Evolutionary conservation across 2,113 vertebrate genomes (phyloP).

Genomic region (Zosterops borbonicus): DNA sequence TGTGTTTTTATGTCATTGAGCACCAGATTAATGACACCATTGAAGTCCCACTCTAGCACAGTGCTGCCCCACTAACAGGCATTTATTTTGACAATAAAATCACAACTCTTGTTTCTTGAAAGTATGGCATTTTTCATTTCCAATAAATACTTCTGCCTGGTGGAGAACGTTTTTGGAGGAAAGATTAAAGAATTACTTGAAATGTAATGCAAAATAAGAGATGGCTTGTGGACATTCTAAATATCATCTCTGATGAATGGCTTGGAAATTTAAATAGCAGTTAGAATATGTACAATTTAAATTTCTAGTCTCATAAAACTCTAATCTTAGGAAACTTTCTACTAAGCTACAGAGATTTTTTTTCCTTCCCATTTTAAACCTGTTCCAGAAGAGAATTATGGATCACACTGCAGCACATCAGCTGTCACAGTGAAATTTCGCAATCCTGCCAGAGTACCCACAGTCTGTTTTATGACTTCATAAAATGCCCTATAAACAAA

Average conservation of each 20-base stretch:
- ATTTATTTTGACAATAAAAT: not conserved
- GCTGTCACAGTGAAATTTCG: not conserved
- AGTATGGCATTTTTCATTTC: not conserved
- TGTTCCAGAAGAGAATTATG: not conserved
- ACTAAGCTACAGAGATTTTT: not conserved
- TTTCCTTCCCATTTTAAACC: not conserved
- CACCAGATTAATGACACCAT: not conserved
- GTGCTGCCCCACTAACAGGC: not conserved
- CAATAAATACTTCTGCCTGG: not conserved
- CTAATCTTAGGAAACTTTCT: not conserved
- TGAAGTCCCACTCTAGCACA: not conserved
- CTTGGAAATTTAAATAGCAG: not conserved
- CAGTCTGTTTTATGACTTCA: not conserved
- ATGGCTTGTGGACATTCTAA: not conserved
- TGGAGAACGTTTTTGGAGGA: not conserved
- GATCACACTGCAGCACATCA: not conserved
- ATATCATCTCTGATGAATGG: not conserved
- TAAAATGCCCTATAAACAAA: slow-evolving; percentile 19
- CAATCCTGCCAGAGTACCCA: not conserved
- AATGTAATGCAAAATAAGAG: not conserved
- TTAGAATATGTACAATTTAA: not conserved
- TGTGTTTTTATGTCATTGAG: not conserved
- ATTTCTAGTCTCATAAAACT: not conserved
- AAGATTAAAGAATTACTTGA: not conserved
- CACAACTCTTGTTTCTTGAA: not conserved